Evolutionary conservation across 2,797 vertebrate species (phyloP), one percentile per base, ranked within the genome.

Genomic region (Lepilemur septentrionalis): DNA sequence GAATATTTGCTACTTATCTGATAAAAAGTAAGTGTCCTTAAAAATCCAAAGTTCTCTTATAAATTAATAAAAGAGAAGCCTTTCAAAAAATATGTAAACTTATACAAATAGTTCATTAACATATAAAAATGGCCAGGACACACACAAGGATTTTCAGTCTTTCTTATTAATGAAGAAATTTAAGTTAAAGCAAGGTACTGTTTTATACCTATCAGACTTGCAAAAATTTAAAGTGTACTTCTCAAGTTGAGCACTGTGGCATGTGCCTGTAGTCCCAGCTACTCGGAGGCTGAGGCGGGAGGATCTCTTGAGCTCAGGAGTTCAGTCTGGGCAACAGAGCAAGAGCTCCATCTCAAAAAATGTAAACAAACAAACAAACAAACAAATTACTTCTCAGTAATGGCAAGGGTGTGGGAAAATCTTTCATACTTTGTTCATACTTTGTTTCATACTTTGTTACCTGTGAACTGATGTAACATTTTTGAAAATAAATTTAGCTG

Each of bases 121-220:
- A 72, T 9, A 38, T 61, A 65, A 28, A 85, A 25, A 41, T 89
- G 46, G 4, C 52, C 30, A 78, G 61, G 81, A 94, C 52, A 57
- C 23, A 23, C 69, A 10, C 1, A 63, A 63, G 28, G 14, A 43
- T 70, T 2, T n/a, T 52, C 22, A 78, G 30, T 79, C 17, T 63
- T 89, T 30, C 5, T 91, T 50, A 75, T 59, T 85, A 76, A 76
- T 90, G 61, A 96, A 67, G 38, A 78, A 81, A 63, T 91, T 96
- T 13, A 89, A 35, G 67, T 91, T 46, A 72, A 88, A 79, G 38
- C 30, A 75, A 63, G 72, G 38, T 81, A 76, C 46, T 90, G 3
- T 95, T 80, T 88, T 92, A 46, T 55, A 69, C 48, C 13, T 18
- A 8, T 91, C 14, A 82, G 57, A 15, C 28, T 61, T 83, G 25